A percentile compares a stretch with the other conserved stretches of the same genome.
Evolutionary conservation across 1,140 invertebrate species (phyloP).

Genomic region (Psix sp.): DNA sequence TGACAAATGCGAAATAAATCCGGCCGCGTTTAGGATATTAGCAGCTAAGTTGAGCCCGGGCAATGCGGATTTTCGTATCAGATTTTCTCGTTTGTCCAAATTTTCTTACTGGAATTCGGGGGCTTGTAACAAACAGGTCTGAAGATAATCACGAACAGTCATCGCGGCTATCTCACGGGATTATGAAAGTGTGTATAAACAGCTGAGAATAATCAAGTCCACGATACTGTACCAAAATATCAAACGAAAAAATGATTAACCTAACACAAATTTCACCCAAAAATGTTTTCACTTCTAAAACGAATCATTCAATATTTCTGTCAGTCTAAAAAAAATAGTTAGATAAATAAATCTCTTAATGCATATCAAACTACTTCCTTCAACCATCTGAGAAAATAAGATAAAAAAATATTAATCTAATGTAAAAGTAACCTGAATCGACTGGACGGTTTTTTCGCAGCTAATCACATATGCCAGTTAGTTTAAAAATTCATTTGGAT

Average conservation of each 20-base stretch:
- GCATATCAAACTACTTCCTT: too few species aligned
- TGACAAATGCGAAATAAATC: slow-evolving; percentile 53
- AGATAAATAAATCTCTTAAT: too few species aligned
- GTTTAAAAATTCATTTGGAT: slow-evolving; percentile 55
- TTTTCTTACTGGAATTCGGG: slow-evolving; percentile 40
- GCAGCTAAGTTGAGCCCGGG: slow-evolving; percentile 12
- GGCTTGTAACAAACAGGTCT: slow-evolving; percentile 30
- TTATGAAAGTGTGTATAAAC: slow-evolving; percentile 51
- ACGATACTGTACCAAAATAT: slow-evolving; percentile 38
- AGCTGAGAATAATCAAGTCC: slow-evolving; percentile 49
- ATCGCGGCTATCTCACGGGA: slow-evolving; percentile 35
- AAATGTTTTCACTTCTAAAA: too few species aligned
- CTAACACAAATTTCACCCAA: slow-evolving; percentile 35
- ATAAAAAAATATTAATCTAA: too few species aligned
- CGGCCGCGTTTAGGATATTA: slow-evolving; percentile 35
- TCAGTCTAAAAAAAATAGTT: too few species aligned
- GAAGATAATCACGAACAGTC: slow-evolving; percentile 50
- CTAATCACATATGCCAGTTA: slow-evolving; percentile 3
- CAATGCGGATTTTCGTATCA: slow-evolving; percentile 18
- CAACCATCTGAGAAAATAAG: too few species aligned
- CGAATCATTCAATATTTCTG: too few species aligned
- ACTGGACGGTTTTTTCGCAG: too few species aligned
- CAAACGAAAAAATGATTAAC: slow-evolving; percentile 19
- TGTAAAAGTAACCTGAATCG: too few species aligned
- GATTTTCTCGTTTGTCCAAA: slow-evolving; percentile 33